These are phyloP conservation scores for Aphodius sticticus DNA, from an alignment of 2,888 invertebrate species.

Conservation along the genomic window DNA sequence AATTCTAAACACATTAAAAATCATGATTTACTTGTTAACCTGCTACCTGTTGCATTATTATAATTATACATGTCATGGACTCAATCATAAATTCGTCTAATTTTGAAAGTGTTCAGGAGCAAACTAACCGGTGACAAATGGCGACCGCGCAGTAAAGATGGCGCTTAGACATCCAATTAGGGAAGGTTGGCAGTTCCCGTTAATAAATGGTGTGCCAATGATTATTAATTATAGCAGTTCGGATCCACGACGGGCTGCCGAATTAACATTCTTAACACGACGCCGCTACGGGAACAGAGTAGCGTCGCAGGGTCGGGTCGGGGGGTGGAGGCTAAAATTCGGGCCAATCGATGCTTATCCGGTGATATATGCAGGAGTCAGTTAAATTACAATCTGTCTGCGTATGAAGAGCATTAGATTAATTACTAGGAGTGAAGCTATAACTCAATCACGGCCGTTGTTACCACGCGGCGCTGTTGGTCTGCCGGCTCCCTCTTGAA, in stretches of 20 bases:
- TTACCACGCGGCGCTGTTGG: background rate
- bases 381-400: conserved; percentile 40
- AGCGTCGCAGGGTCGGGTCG: conserved; percentile 18
- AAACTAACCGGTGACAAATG: conserved; percentile 50
- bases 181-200: conserved; percentile 53
- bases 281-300: conserved; percentile 38
- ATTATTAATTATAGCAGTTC: conserved; percentile 57
- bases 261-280: conserved; percentile 51
- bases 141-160: conserved; percentile 42
- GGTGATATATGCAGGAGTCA: conserved; percentile 38
- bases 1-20: too few relatives aligned
- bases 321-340: background rate
- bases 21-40: too few relatives aligned
- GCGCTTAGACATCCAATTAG: conserved; percentile 54
- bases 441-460: conserved; percentile 46
- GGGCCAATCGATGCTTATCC: conserved; percentile 32
- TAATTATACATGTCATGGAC: background rate
- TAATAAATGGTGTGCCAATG: conserved; percentile 58
- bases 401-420: conserved; percentile 42
- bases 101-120: background rate
- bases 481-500: conserved; percentile 32
- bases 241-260: conserved; percentile 40
- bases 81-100: background rate
- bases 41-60: background rate
- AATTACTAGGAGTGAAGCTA: conserved; percentile 43